Conservation (phyloP, 2,888 invertebrate species). For the Melinaea marsaeus region DNA sequence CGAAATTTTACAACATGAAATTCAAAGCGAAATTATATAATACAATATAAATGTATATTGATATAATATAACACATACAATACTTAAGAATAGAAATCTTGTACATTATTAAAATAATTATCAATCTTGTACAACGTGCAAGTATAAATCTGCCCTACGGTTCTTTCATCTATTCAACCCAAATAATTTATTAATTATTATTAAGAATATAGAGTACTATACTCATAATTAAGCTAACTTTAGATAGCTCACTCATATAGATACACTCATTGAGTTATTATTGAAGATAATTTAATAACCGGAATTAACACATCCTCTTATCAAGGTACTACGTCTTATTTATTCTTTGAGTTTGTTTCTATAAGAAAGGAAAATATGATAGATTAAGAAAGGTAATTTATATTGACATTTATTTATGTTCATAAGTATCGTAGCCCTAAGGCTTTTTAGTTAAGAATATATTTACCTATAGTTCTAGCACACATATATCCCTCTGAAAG, state of each 20-base stretch:
- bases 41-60: background rate
- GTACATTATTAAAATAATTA: conserved; percentile 6
- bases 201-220: conserved; percentile 29
- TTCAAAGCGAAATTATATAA: background rate
- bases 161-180: conserved; percentile 47
- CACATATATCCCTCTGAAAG: background rate
- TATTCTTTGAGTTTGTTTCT: too few relatives aligned
- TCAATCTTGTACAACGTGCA: conserved; percentile 17
- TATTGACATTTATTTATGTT: background rate
- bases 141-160: too few relatives aligned
- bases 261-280: too few relatives aligned
- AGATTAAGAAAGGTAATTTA: background rate
- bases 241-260: too few relatives aligned
- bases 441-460: conserved; percentile 18
- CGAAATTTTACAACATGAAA: too few relatives aligned
- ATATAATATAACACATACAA: conserved; percentile 6
- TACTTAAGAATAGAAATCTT: conserved; percentile 1
- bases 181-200: conserved; percentile 51
- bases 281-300: too few relatives aligned
- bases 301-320: too few relatives aligned
- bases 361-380: background rate
- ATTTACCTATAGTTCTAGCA: conserved; percentile 5
- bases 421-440: conserved; percentile 15
- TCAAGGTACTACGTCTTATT: too few relatives aligned
- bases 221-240: conserved; percentile 13